Conservation (phyloP, 2,113 vertebrate species). For the Aspiorhynchus laticeps region DNA sequence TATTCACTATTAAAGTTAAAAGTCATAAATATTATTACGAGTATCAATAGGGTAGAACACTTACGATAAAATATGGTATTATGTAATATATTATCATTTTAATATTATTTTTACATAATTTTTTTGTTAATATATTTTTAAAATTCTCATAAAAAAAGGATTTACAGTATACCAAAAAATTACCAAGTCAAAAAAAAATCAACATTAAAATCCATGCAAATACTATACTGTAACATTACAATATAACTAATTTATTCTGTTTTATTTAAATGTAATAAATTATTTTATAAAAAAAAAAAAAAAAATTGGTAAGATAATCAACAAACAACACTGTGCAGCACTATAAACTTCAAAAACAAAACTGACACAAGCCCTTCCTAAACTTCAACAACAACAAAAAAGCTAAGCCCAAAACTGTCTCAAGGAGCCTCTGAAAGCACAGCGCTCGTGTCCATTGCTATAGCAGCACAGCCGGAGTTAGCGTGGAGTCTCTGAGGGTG, state of each 20-base stretch:
- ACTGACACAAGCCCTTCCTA: background rate
- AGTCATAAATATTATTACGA: background rate
- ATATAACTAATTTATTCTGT: background rate
- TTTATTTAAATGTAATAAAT: background rate
- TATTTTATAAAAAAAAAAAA: no score
- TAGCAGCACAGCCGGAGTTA: conserved; percentile 55
- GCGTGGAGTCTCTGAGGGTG: conserved; percentile 29
- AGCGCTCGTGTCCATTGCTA: conserved; percentile 56
- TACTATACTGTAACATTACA: background rate
- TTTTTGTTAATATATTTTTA: background rate
- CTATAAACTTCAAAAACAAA: background rate
- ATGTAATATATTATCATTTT: no score
- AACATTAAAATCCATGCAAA: no score
- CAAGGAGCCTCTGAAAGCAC: background rate
- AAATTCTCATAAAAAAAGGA: no score
- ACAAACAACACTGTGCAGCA: background rate
- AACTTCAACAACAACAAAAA: background rate
- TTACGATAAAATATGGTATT: background rate
- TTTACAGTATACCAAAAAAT: no score
- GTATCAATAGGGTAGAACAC: background rate
- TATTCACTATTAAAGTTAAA: no score
- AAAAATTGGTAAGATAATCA: background rate
- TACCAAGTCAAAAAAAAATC: no score
- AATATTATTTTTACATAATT: background rate
- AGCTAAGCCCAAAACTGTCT: background rate